A percentile compares a stretch with the other conserved stretches of the same genome.
Evolutionary conservation across 2,888 invertebrate species (phyloP).

Genomic region (Drosophila parthenogenetica): DNA sequence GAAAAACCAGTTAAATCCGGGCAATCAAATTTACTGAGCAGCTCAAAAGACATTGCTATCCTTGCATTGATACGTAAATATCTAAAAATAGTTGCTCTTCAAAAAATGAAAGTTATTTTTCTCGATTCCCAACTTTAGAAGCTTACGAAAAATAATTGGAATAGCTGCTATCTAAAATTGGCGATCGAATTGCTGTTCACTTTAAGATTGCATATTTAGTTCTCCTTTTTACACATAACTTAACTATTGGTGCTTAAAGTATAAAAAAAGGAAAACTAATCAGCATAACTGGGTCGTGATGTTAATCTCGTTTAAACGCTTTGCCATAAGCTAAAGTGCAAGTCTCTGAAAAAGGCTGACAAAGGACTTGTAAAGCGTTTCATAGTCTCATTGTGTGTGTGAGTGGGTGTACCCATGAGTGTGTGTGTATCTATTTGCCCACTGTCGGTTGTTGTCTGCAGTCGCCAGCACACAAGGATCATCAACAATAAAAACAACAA

Average conservation of each 20-base stretch:
- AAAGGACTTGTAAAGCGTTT: conserved; percentile 48
- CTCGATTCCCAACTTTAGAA: too few relatives aligned
- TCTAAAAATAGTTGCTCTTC: not conserved
- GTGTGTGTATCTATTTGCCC: conserved; percentile 6
- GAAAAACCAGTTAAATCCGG: not conserved
- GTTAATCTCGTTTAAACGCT: conserved; percentile 36
- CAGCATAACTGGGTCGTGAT: conserved; percentile 29
- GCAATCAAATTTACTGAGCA: not conserved
- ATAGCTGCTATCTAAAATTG: not conserved
- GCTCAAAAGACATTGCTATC: not conserved
- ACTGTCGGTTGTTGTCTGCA: conserved; percentile 40
- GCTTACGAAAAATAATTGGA: not conserved
- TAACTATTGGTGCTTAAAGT: conserved; percentile 1
- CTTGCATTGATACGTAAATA: not conserved
- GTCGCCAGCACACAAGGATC: conserved; percentile 33
- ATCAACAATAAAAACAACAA: conserved; percentile 29
- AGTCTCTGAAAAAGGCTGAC: conserved; percentile 51
- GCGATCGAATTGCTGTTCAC: not conserved
- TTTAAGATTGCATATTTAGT: not conserved
- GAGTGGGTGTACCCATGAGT: conserved; percentile 5
- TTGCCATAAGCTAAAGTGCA: conserved; percentile 28
- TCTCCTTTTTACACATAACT: not conserved
- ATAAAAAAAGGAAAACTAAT: conserved; percentile 29
- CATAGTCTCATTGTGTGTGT: conserved; percentile 18
- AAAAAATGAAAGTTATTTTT: not conserved